phyloP scores from a whole-genome alignment of 2,113 vertebrate genomes.

The Saimiri boliviensis region DNA sequence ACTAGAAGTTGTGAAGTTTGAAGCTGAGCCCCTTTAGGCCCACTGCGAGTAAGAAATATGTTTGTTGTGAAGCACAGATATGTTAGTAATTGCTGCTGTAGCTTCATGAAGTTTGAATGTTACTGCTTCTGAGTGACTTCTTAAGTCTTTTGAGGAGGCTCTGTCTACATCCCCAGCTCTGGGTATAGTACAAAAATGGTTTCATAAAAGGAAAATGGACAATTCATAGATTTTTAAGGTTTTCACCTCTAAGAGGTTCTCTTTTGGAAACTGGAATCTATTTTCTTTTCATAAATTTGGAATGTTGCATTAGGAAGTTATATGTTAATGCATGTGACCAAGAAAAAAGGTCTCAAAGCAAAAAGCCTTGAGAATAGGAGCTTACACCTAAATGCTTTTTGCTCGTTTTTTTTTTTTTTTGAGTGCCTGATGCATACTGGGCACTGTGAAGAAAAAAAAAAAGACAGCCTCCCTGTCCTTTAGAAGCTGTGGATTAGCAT shows the following conservation, averaged over 20 bases:
- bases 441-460: not conserved
- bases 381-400: not conserved
- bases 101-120: not conserved
- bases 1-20: not conserved
- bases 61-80: not conserved
- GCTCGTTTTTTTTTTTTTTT: not conserved
- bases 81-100: not conserved
- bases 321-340: not conserved
- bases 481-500: not conserved
- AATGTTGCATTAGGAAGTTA: not conserved
- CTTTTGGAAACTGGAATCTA: not conserved
- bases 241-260: not conserved
- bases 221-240: not conserved
- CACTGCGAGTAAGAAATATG: not conserved
- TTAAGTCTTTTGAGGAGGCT: not conserved
- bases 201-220: slow-evolving; percentile 15
- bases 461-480: not conserved
- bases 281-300: slow-evolving; percentile 2
- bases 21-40: not conserved
- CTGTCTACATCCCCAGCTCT: not conserved
- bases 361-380: not conserved
- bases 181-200: not conserved
- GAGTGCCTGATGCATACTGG: not conserved
- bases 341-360: not conserved
- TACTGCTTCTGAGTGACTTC: not conserved